Base-by-base conservation (phyloP, 2,888 invertebrate species). In the Poecilobothrus nobilitatus region DNA sequence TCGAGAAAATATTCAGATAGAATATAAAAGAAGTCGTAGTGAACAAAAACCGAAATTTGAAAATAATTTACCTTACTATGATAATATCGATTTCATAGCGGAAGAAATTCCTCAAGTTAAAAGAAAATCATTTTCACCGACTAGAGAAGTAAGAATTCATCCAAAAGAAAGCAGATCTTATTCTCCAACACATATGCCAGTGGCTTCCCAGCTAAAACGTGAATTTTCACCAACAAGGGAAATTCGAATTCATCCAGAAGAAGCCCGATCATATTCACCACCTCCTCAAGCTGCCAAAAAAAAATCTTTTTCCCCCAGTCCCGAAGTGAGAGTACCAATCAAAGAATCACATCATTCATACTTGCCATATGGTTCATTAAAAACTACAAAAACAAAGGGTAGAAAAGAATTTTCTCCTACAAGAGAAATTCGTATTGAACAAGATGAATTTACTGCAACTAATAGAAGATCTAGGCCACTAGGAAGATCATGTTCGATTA, bases 11-110 rank as follows among this genome's bases (percentile, higher is more conserved):
- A 68, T 72, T 62, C 72, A 21, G 63, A 41, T 18, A 41, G 80
- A 81, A 61, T 76, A 85, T 72, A 82, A 85, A 53, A 82, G 89
- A 74, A 88, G 89, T 75, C 84, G 82, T 71, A 89, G 88, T 78
- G 89, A 89, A 74, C 88, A 89, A 21, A 87, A 89, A 2, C 20
- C 70, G 0, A 53, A 61, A 70, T 79, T 78, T 20, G 73, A 80
- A 34, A 81, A 80, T 68, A 75, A 82, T 71, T 79, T 79, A 74
- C 82, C 15, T 62, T 65, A 2, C 66, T 66, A 10, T 66, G 68
- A 67, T 34, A 61, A 34, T 53, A 53, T 15, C 7, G n/a, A 53
- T 53, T 6, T 15, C 6, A 9, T 18, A 53, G 15, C 7, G 2
- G 53, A 53, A n/a, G 1, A 12, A 53, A 6, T 6, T n/a, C 1